A percentile compares a stretch with the other conserved stretches of the same genome.
Conservation (phyloP, 2,113 vertebrate species). For the Morone chrysops region DNA sequence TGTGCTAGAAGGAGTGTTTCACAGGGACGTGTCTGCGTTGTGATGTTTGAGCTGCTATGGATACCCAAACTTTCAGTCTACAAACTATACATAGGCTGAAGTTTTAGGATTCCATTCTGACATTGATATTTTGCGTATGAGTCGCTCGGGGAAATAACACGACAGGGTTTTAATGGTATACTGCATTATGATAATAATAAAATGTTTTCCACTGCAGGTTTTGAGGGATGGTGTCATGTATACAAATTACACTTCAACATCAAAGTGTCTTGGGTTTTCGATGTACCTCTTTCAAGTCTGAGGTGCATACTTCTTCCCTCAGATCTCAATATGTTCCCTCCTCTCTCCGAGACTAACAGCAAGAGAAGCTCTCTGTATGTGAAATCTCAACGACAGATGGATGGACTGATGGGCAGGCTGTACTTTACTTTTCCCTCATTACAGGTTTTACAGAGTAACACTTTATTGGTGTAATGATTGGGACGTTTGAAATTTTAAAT, state of each 20-base stretch:
- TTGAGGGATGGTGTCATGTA: constrained; percentile 51
- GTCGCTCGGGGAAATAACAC: constrained; percentile 43
- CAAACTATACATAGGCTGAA: constrained; percentile 40
- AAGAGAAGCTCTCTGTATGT: constrained; percentile 44
- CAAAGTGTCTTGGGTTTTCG: constrained; percentile 68
- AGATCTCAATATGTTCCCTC: constrained; percentile 64
- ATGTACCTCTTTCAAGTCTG: constrained; percentile 72
- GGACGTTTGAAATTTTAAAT: constrained; percentile 62
- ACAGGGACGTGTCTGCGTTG: constrained; percentile 42
- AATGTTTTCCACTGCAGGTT: constrained; percentile 50
- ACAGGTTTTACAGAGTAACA: constrained; percentile 57
- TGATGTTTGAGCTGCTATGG: constrained; percentile 62
- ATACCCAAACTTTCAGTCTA: constrained; percentile 41
- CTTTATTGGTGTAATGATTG: constrained; percentile 64
- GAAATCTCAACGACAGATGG: constrained; percentile 45
- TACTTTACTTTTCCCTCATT: constrained; percentile 60
- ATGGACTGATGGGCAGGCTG: constrained; percentile 44
- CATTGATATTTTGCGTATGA: constrained; percentile 30
- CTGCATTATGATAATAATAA: constrained; percentile 55
- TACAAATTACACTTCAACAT: constrained; percentile 77
- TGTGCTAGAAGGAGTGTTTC: constrained; percentile 43
- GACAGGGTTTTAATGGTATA: constrained; percentile 39
- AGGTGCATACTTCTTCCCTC: constrained; percentile 56
- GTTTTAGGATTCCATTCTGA: constrained; percentile 45
- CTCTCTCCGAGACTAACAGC: constrained; percentile 43